Conservation (phyloP, 2,797 vertebrate species). For the Poecilia wingei region DNA sequence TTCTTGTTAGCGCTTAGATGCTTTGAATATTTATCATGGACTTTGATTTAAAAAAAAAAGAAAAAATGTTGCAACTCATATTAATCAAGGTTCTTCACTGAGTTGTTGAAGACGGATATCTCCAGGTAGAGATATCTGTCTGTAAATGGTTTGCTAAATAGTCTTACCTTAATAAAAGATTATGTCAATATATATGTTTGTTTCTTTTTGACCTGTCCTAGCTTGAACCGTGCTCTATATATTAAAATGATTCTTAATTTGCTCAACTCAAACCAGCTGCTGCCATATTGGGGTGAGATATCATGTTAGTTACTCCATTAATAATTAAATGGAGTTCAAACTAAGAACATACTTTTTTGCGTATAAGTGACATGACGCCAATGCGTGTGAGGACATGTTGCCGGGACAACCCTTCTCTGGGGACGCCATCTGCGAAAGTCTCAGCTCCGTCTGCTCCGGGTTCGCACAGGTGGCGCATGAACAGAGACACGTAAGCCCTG, state of each 20-base stretch:
- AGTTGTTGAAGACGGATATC: not conserved
- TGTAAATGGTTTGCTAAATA: not conserved
- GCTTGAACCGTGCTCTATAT: not conserved
- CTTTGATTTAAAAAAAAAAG: not conserved
- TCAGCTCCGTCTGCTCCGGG: slow-evolving; percentile 96
- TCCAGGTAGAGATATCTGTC: not conserved
- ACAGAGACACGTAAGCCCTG: slow-evolving; percentile 96
- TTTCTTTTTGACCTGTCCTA: not conserved
- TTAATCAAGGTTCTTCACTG: too few species aligned
- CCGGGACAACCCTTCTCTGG: slow-evolving; percentile 94
- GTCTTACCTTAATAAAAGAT: not conserved
- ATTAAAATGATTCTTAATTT: not conserved
- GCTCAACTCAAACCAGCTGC: not conserved
- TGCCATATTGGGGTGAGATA: not conserved
- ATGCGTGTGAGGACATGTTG: slow-evolving; percentile 97
- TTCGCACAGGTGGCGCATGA: slow-evolving; percentile 97
- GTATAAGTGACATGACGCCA: slow-evolving; percentile 97
- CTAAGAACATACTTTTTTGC: slow-evolving; percentile 88
- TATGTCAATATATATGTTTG: not conserved
- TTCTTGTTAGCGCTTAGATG: not conserved
- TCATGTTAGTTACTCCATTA: not conserved
- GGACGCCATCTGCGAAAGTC: slow-evolving; percentile 96
- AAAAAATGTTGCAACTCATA: too few species aligned
- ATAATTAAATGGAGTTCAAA: not conserved
- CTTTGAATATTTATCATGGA: not conserved